Percentiles rank a stretch among this genome's conserved stretches.
These are phyloP conservation scores for Paramormyrops hopkinsi DNA, from an alignment of 2,797 vertebrate genomes.

Conservation along the genomic window DNA sequence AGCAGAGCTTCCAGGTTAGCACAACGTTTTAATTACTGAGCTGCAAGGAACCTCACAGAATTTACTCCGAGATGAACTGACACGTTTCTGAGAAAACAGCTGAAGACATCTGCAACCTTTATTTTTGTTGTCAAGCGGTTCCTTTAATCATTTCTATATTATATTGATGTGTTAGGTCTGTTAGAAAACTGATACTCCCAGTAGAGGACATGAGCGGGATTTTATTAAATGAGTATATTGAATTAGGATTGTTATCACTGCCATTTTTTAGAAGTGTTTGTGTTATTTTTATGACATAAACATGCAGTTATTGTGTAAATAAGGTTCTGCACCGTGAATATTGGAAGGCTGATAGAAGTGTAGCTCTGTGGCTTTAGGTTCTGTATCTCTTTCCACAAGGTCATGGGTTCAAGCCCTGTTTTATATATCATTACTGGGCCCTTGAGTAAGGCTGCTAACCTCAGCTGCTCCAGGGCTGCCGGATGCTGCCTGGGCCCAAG, in stretches of 20 bases:
- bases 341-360: background rate
- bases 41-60: slow-evolving; percentile 29
- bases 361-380: background rate
- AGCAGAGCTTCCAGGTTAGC: slow-evolving; percentile 25
- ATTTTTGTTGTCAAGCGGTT: slow-evolving; percentile 21
- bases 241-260: background rate
- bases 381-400: background rate
- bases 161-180: background rate
- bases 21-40: slow-evolving; percentile 34
- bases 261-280: background rate
- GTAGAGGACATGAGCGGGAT: background rate
- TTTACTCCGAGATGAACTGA: slow-evolving; percentile 23
- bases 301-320: background rate
- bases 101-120: slow-evolving; percentile 20
- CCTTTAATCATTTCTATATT: slow-evolving; percentile 27
- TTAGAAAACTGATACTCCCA: background rate
- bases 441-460: background rate
- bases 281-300: background rate
- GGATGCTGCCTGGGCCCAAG: background rate
- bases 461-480: background rate
- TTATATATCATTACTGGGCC: background rate
- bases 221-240: background rate
- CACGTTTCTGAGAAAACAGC: slow-evolving; percentile 30
- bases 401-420: background rate
- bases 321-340: background rate